Base-by-base conservation (phyloP, 2,797 vertebrate genomes). In the Synaphobranchus kaupii region DNA sequence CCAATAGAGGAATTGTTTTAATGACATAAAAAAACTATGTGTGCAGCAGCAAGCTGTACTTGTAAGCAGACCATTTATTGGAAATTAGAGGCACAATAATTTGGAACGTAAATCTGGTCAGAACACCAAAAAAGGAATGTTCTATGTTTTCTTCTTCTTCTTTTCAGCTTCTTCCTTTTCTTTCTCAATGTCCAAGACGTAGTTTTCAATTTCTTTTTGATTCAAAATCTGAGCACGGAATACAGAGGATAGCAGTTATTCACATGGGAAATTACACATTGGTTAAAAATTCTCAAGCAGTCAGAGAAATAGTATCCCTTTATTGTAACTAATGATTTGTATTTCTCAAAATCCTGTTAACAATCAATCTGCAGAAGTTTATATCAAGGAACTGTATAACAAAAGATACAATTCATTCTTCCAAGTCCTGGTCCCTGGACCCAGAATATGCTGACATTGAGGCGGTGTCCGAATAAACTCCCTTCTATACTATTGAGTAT, bases 101-200 rank as follows among this genome's bases (percentile, higher is more conserved):
- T 80, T 80, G 44, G 47, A 80, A 47, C 48, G 20, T 7, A 80
- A 80, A 80, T 48, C 44, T 25, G 76, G 39, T 80, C 22, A 22
- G 7, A 48, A 22, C 76, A 80, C 20, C 76, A 25, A 47, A 50
- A 44, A 80, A 9, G 44, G 17, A 78, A 73, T 39, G 47, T 48
- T 39, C 39, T 83, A 86, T 25, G 95, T 93, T 85, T 96, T 96
- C 93, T 97, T 97, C 90, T 93, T 93, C 89, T 96, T 96, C 94
- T 97, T 97, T 88, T 97, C 97, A 0, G 94, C 96, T 92, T 97
- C 97, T 91, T 97, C 97, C 89, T 97, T 97, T 84, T 97, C 97
- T 90, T 96, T 97, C 87, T 97, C 96, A 84, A 97, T 97, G 89
- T 96, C 96, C 48, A 95, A 94, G 56, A 97, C 96, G 0, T 97